A percentile compares a stretch with the other conserved stretches of the same genome.
Conservation (phyloP, 2,113 vertebrate species). For the Callopanchax toddi region DNA sequence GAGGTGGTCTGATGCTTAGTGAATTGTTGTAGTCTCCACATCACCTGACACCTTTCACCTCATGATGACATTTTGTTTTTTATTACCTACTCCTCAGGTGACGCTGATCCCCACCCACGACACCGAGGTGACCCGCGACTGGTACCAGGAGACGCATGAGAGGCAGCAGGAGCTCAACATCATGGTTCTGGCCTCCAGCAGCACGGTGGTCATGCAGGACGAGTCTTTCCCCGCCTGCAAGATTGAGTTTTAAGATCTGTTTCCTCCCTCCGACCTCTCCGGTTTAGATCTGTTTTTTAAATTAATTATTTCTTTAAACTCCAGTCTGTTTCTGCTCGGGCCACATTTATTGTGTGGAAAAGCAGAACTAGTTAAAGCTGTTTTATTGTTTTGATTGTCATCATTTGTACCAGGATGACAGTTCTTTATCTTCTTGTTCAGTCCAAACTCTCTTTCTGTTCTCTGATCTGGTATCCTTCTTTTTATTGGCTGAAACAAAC, state of each 20-base stretch:
- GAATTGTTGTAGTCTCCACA: background rate
- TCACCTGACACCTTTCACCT: background rate
- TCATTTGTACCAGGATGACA: conserved; percentile 38
- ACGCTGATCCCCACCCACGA: conserved; percentile 98
- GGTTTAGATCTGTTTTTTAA: conserved; percentile 37
- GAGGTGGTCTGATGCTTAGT: background rate
- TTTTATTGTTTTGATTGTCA: conserved; percentile 36
- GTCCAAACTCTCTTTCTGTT: background rate
- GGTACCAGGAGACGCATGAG: conserved; percentile 99
- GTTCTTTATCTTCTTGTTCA: conserved; percentile 6
- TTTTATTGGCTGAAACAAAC: no score
- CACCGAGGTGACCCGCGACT: conserved; percentile 96
- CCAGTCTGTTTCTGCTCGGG: conserved; percentile 30
- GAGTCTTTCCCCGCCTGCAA: conserved; percentile 99
- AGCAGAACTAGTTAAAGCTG: conserved; percentile 40
- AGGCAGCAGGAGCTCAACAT: conserved; percentile 96
- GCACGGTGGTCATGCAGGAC: conserved; percentile 99
- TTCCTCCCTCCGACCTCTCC: conserved; percentile 6
- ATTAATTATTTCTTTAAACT: conserved; percentile 39
- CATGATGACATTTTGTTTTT: background rate
- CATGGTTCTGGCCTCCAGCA: conserved; percentile 98
- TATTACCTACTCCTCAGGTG: conserved; percentile 79
- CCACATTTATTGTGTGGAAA: background rate
- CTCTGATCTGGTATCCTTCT: background rate
- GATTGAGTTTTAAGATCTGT: conserved; percentile 91